Evolutionary conservation across 1,140 invertebrate species (phyloP), one percentile per base, ranked within the genome.

Genomic region (Apis florea): DNA sequence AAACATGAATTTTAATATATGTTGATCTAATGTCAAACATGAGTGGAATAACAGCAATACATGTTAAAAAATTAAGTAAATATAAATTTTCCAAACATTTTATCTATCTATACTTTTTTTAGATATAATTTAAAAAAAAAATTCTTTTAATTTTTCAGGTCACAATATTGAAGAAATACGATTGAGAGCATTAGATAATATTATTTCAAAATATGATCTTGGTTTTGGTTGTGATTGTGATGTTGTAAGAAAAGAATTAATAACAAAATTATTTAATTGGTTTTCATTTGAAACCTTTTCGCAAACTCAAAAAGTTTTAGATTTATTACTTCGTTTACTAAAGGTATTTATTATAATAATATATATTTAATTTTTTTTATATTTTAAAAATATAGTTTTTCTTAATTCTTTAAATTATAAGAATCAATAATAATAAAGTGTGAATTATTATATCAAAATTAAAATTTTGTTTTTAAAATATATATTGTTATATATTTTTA

Each of bases 191-290:
- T 87, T 94, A 31, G 80, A 92, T 51, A 93, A 88, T 89, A 91
- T 94, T 68, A 89, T 94, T 61, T 91, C 91, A 10, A 94, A 94
- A 76, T 89, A 94, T 0, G 89, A 94, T 82, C 87, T 90, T 77
- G 93, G 92, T 63, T 92, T 93, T 71, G 83, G 85, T 4, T 92
- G 89, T 68, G 90, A 92, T 26, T 92, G 93, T 61, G 90, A 93
- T 75, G 85, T 88, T 74, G 84, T 92, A 21, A 92, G 88, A 82
- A 93, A 91, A 51, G 91, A 94, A 75, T 88, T 94, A 59, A 85
- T 94, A 40, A 63, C 87, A 1, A 91, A 93, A 75, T 79, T 94
- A n/a, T 90, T 94, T 47, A 90, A 92, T 53, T 94, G 93, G 94
- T 94, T 94, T 84, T 83, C 90, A 2, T 92, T 90, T 79, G 88